Conservation (phyloP, 2,113 vertebrate species). For the Paralichthys olivaceus region DNA sequence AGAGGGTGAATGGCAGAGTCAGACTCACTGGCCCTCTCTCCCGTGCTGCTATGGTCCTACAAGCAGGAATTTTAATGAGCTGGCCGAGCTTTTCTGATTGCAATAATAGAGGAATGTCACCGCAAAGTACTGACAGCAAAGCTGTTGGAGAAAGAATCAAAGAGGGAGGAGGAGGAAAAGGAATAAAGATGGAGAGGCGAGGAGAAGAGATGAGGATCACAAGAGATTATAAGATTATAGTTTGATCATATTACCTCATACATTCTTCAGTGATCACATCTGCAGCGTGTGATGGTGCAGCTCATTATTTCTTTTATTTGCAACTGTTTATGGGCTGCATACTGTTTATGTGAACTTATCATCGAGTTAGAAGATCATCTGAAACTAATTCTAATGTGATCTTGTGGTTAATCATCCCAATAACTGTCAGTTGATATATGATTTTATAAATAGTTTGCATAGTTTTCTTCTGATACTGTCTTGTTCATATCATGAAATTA, state of each 20-base stretch:
- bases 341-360: conserved; percentile 13
- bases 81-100: conserved; percentile 58
- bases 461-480: too few species aligned
- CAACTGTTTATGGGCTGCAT: conserved; percentile 30
- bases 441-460: too few species aligned
- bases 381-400: conserved; percentile 1
- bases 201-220: neutral
- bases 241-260: conserved; percentile 38
- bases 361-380: neutral
- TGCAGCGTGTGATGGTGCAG: conserved; percentile 22
- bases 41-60: conserved; percentile 46
- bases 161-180: neutral
- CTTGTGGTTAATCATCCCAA: neutral
- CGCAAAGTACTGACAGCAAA: conserved; percentile 11
- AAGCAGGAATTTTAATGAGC: conserved; percentile 81
- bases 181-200: neutral
- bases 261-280: conserved; percentile 46
- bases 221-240: conserved; percentile 2
- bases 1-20: conserved; percentile 30
- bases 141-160: conserved; percentile 3
- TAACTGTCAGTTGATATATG: neutral
- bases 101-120: conserved; percentile 52
- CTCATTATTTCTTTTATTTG: conserved; percentile 16
- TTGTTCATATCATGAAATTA: too few species aligned
- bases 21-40: conserved; percentile 50